Conservation (phyloP, 64 coral and sea anemone species). For the Catalaphyllia jardinei region DNA sequence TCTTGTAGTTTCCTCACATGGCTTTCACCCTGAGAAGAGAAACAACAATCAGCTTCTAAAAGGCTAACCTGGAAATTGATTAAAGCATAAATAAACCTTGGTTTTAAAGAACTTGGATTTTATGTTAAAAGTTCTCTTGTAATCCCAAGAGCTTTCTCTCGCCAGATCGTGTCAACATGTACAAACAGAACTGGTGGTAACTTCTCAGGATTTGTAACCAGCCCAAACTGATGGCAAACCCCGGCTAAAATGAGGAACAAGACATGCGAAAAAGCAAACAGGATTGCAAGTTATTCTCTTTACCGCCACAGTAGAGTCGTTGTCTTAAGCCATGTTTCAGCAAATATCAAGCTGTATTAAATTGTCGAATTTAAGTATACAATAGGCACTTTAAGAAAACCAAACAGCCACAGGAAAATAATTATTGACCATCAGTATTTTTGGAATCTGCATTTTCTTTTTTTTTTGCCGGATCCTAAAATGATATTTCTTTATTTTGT, state of each 20-base stretch:
- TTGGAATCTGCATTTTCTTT: too few species aligned
- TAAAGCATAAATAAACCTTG: neutral
- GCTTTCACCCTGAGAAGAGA: conserved; percentile 3
- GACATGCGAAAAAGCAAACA: neutral
- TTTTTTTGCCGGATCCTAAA: too few species aligned
- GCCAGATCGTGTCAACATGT: neutral
- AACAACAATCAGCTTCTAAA: neutral
- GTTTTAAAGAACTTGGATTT: neutral
- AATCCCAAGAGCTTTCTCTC: neutral
- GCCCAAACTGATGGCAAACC: neutral
- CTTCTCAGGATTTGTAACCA: conserved; percentile 20
- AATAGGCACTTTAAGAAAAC: neutral
- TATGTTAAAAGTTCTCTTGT: neutral
- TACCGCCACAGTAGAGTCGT: too few species aligned
- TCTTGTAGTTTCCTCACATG: conserved; percentile 17
- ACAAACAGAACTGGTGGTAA: neutral
- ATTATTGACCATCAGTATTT: neutral
- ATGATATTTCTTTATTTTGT: too few species aligned
- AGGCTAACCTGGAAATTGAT: neutral
- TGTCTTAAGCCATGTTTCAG: neutral
- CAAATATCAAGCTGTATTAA: neutral
- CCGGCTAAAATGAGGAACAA: neutral
- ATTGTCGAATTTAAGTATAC: neutral
- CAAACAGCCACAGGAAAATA: neutral
- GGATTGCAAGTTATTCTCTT: neutral